These are phyloP conservation scores for Apamea crenata DNA, from an alignment of 2,888 invertebrate species.

Conservation along the genomic window DNA sequence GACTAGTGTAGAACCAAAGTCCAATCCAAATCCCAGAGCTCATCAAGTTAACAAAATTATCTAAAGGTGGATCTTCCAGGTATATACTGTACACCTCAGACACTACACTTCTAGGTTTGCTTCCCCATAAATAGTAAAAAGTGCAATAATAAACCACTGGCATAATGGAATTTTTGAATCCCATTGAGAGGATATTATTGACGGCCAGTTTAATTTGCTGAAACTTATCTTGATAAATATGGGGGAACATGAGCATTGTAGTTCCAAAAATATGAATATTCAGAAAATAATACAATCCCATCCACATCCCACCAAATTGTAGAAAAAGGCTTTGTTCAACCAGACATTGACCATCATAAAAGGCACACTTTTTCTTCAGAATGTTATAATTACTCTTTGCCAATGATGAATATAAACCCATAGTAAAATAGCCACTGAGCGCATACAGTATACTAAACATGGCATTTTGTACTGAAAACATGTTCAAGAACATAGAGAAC, in stretches of 20 bases:
- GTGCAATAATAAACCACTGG: slow-evolving; percentile 91
- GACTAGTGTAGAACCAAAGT: slow-evolving; percentile 92
- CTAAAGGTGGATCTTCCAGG: slow-evolving; percentile 88
- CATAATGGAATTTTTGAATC: slow-evolving; percentile 90
- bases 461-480: slow-evolving; percentile 91
- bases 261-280: slow-evolving; percentile 89
- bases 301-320: slow-evolving; percentile 92
- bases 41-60: slow-evolving; percentile 86
- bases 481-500: slow-evolving; percentile 91
- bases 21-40: slow-evolving; percentile 90
- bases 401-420: slow-evolving; percentile 93
- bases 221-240: slow-evolving; percentile 93
- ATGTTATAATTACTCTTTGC: slow-evolving; percentile 91
- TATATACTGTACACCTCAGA: slow-evolving; percentile 89
- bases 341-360: slow-evolving; percentile 90
- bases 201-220: slow-evolving; percentile 92
- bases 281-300: slow-evolving; percentile 91
- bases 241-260: slow-evolving; percentile 91
- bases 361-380: slow-evolving; percentile 86
- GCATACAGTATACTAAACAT: slow-evolving; percentile 90
- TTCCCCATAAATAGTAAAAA: slow-evolving; percentile 92
- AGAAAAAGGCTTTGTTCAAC: slow-evolving; percentile 93
- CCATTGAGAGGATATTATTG: slow-evolving; percentile 89
- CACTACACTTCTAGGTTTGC: slow-evolving; percentile 87
- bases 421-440: slow-evolving; percentile 92